Evolutionary conservation across 2,888 invertebrate species (phyloP).

Genomic region (Papilio protenor): DNA sequence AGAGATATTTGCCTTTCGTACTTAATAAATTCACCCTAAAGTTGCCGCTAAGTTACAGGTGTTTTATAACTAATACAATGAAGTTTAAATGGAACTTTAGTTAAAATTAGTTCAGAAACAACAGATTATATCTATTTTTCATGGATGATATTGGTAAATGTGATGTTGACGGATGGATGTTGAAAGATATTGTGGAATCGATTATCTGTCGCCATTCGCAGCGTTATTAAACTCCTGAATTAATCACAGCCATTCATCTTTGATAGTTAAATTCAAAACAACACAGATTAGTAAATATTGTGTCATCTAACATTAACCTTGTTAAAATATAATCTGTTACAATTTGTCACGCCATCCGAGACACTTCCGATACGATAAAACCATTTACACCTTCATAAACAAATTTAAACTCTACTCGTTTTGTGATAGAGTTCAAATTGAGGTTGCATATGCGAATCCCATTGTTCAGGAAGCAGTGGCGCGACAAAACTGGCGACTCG

Average conservation of each 20-base stretch:
- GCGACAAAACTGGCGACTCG: constrained; percentile 19
- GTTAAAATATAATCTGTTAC: constrained; percentile 37
- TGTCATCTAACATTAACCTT: constrained; percentile 15
- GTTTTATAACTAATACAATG: constrained; percentile 11
- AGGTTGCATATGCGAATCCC: neutral
- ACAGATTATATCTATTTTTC: neutral
- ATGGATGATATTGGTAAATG: neutral
- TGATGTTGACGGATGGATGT: neutral
- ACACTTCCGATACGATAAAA: constrained; percentile 19
- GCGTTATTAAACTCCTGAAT: neutral
- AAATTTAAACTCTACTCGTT: neutral
- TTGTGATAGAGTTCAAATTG: constrained; percentile 11
- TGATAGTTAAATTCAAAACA: neutral
- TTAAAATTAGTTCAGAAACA: neutral
- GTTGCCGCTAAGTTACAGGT: neutral
- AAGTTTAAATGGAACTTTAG: neutral
- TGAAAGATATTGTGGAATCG: neutral
- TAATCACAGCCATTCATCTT: neutral
- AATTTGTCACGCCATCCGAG: constrained; percentile 32
- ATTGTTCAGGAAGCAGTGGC: constrained; percentile 18
- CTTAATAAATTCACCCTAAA: constrained; percentile 14
- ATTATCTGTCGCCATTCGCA: neutral
- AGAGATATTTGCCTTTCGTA: constrained; percentile 19
- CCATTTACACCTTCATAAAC: neutral
- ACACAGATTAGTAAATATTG: constrained; percentile 9